A percentile compares a stretch with the other conserved stretches of the same genome.
These are phyloP conservation scores for Hirundo rustica DNA, from an alignment of 2,797 vertebrate genomes.

Conservation along the genomic window DNA sequence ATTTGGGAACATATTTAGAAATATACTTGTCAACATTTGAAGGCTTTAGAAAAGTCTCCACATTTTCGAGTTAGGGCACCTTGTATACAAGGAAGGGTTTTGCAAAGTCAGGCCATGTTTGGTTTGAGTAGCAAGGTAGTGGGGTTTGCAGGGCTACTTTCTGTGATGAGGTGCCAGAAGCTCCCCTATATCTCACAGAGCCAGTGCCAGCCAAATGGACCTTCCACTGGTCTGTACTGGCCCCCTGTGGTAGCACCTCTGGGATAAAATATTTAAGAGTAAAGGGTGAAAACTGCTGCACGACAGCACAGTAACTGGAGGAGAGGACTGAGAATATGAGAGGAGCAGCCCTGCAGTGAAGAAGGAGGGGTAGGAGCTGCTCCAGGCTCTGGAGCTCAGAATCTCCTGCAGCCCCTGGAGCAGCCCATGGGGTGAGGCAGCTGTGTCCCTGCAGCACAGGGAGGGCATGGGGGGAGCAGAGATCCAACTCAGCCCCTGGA, in stretches of 20 bases:
- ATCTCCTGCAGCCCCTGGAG: not conserved
- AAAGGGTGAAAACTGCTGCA: not conserved
- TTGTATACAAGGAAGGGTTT: not conserved
- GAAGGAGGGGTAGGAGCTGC: not conserved
- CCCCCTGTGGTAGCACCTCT: rapidly evolving
- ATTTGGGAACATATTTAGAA: not conserved
- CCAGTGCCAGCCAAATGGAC: rapidly evolving
- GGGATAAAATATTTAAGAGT: not conserved
- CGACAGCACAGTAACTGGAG: not conserved
- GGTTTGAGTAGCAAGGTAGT: not conserved
- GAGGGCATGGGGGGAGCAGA: not conserved
- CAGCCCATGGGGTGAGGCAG: not conserved
- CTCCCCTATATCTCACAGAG: not conserved
- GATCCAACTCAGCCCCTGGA: not conserved
- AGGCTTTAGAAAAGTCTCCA: not conserved
- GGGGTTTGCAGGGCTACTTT: not conserved
- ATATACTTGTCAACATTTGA: not conserved
- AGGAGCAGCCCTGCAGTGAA: not conserved
- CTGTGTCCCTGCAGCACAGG: not conserved
- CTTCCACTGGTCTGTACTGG: not conserved
- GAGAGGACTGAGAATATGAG: rapidly evolving
- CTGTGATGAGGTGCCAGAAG: not conserved
- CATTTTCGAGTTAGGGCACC: not conserved
- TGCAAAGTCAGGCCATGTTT: not conserved
- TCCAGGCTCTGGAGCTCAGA: not conserved